Conservation (phyloP, 2,113 vertebrate genomes). For the Ivindomyrus marchei region DNA sequence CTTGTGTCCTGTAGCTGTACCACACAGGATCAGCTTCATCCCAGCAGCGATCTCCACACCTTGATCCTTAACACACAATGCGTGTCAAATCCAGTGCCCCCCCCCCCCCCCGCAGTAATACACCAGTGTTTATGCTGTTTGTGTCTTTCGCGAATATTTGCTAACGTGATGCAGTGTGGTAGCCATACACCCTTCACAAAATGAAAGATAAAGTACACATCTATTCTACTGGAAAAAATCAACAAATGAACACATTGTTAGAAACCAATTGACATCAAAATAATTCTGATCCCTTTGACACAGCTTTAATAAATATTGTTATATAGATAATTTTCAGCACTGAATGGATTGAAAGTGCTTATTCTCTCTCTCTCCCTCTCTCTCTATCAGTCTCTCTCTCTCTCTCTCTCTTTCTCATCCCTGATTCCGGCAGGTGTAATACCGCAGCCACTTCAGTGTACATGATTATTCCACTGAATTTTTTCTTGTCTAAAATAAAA, state of each 20-base stretch:
- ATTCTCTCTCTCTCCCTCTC: neutral
- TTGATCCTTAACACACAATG: neutral
- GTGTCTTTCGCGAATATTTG: neutral
- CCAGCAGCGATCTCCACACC: neutral
- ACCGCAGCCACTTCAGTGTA: neutral
- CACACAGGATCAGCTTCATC: neutral
- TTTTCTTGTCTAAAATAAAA: neutral
- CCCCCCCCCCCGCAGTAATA: neutral
- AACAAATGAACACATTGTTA: neutral
- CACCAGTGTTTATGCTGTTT: neutral
- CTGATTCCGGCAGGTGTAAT: neutral
- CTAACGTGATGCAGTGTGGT: neutral
- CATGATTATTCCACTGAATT: neutral
- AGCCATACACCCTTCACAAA: neutral
- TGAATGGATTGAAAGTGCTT: neutral
- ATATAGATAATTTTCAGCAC: neutral
- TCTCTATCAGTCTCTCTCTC: too few species aligned
- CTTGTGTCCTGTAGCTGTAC: neutral
- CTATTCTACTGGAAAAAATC: neutral
- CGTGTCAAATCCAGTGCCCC: neutral
- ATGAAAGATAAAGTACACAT: neutral
- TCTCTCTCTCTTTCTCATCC: neutral
- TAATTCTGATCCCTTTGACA: neutral
- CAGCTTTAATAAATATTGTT: neutral
- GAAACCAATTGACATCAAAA: neutral